These are phyloP conservation scores for Geodia barretti DNA, from an alignment of 37 sponge, comb jelly and placozoan species.

Conservation along the genomic window DNA sequence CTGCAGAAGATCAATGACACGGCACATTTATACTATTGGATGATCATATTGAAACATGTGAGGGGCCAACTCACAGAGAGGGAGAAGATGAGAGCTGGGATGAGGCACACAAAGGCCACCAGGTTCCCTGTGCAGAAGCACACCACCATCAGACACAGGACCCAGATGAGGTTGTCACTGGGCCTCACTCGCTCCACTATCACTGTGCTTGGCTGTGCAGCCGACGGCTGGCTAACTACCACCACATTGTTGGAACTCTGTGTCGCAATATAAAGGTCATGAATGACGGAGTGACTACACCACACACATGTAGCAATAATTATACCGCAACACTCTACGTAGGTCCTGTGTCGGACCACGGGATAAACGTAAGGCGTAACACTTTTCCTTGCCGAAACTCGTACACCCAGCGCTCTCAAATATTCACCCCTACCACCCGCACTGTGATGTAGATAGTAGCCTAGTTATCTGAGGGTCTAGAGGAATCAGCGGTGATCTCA, in stretches of 20 bases:
- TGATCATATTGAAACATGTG: too few relatives aligned
- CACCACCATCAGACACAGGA: slow-evolving; percentile 24
- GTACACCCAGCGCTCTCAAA: too few relatives aligned
- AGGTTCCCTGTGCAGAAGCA: slow-evolving; percentile 4
- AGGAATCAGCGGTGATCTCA: too few relatives aligned
- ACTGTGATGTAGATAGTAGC: too few relatives aligned
- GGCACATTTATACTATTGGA: neutral
- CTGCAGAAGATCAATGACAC: neutral
- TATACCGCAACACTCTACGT: too few relatives aligned
- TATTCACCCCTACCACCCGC: too few relatives aligned
- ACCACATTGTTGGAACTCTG: slow-evolving; percentile 25
- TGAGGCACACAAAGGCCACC: slow-evolving; percentile 17
- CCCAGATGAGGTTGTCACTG: slow-evolving; percentile 2
- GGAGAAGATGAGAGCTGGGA: slow-evolving; percentile 37
- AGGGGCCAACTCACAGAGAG: slow-evolving; percentile 11
- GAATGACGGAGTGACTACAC: neutral
- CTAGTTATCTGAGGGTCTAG: too few relatives aligned
- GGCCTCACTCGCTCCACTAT: neutral
- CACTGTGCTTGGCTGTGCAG: neutral
- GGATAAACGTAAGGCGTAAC: too few relatives aligned
- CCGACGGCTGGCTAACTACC: slow-evolving; percentile 20
- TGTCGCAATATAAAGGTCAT: neutral
- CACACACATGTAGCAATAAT: too few relatives aligned
- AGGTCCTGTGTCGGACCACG: too few relatives aligned
- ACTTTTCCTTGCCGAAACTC: too few relatives aligned